These are phyloP conservation scores for Agrilus planipennis DNA, from an alignment of 1,140 invertebrate species.

Conservation along the genomic window DNA sequence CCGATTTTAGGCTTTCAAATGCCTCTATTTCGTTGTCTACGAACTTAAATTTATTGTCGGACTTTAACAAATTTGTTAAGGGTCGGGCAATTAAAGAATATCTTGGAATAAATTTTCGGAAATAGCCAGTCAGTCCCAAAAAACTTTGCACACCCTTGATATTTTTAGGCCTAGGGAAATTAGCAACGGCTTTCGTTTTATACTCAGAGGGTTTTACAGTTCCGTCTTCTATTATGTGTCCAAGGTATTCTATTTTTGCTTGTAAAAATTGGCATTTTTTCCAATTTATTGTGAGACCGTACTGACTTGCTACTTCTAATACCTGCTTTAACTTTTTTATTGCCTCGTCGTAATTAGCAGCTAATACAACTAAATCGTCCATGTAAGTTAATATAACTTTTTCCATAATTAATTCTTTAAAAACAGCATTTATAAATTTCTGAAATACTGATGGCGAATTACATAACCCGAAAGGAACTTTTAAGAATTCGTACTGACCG, in stretches of 20 bases:
- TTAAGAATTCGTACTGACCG: constrained; percentile 5
- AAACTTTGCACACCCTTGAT: constrained; percentile 16
- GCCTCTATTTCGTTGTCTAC: neutral
- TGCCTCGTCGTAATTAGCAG: neutral
- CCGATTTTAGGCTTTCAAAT: neutral
- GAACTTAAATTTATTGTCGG: neutral
- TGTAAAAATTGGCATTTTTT: constrained; percentile 2
- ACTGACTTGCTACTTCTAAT: neutral
- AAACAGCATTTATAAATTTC: constrained; percentile 23
- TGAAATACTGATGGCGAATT: constrained; percentile 24
- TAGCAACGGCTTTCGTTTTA: constrained; percentile 17
- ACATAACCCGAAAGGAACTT: constrained; percentile 3
- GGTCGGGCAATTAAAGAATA: constrained; percentile 15
- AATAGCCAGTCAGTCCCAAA: constrained; percentile 18
- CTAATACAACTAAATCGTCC: constrained; percentile 6
- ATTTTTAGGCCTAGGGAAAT: constrained; percentile 16
- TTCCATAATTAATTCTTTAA: constrained; percentile 10
- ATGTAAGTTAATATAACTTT: constrained; percentile 2
- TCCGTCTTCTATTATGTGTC: constrained; percentile 12
- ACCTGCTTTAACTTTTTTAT: neutral
- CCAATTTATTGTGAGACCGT: neutral
- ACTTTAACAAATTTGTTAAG: constrained; percentile 9
- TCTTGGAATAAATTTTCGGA: constrained; percentile 17
- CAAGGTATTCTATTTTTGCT: neutral
- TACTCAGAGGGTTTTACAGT: constrained; percentile 12